Conservation (phyloP, 2,888 invertebrate species). For the Cephus nigrinus region DNA sequence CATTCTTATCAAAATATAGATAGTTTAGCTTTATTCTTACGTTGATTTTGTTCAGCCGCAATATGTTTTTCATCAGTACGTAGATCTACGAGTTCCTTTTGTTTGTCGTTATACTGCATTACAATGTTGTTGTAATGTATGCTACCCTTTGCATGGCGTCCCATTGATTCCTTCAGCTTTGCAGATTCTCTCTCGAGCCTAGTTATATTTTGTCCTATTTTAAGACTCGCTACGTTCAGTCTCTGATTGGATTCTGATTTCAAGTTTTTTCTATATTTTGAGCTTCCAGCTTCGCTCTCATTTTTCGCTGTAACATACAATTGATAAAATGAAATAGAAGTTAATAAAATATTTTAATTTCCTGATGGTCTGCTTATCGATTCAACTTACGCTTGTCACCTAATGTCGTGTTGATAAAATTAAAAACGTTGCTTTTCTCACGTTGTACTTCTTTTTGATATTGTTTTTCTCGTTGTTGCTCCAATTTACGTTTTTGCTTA, state of each 20-base stretch:
- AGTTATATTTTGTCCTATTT: slow-evolving; percentile 78
- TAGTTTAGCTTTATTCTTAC: slow-evolving; percentile 81
- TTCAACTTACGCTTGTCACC: slow-evolving; percentile 62
- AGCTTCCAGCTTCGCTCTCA: slow-evolving; percentile 42
- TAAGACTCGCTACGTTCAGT: slow-evolving; percentile 79
- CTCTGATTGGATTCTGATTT: slow-evolving; percentile 72
- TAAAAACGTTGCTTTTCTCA: slow-evolving; percentile 77
- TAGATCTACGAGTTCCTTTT: slow-evolving; percentile 72
- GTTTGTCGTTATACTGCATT: slow-evolving; percentile 72
- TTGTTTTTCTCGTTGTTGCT: slow-evolving; percentile 72
- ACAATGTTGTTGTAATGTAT: slow-evolving; percentile 73
- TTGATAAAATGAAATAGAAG: neutral
- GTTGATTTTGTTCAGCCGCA: slow-evolving; percentile 75
- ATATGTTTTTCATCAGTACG: slow-evolving; percentile 74
- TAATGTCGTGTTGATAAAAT: slow-evolving; percentile 79
- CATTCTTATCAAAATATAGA: slow-evolving; percentile 74
- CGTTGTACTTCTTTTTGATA: slow-evolving; percentile 74
- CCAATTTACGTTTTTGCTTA: slow-evolving; percentile 74
- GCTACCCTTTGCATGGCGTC: slow-evolving; percentile 73
- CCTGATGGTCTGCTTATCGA: neutral
- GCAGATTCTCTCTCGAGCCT: slow-evolving; percentile 76
- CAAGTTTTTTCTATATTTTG: slow-evolving; percentile 58
- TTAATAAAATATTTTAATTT: neutral
- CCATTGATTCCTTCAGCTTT: slow-evolving; percentile 74
- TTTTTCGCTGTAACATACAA: slow-evolving; percentile 33